Conservation (phyloP, 2,888 invertebrate species). For the Tinea trinotella region DNA sequence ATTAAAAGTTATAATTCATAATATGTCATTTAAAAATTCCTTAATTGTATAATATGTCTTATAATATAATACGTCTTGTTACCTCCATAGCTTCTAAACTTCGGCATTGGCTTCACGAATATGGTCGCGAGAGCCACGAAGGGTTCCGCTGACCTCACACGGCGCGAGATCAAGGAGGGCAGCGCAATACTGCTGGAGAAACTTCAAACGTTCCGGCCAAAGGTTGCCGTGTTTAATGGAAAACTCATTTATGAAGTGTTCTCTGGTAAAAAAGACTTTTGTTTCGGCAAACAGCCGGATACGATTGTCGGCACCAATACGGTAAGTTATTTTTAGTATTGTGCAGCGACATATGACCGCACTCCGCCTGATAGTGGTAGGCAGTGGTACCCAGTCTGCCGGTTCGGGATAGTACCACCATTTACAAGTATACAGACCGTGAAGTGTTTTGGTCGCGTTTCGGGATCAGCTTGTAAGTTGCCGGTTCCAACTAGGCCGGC, state of each 20-base stretch:
- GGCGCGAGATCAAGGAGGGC: conserved; percentile 95
- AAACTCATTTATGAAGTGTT: conserved; percentile 98
- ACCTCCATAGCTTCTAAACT: conserved; percentile 86
- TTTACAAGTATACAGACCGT: no score
- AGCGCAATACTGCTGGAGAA: conserved; percentile 91
- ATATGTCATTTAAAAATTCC: neutral
- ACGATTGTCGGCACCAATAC: conserved; percentile 94
- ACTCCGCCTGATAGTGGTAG: no score
- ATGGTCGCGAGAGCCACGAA: conserved; percentile 97
- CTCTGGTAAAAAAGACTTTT: conserved; percentile 97
- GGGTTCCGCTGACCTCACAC: conserved; percentile 94
- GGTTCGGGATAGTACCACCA: no score
- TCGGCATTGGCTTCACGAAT: conserved; percentile 98
- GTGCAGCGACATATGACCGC: no score
- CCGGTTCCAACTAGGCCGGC: no score
- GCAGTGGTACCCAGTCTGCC: no score
- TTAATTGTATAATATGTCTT: no score
- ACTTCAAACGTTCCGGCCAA: conserved; percentile 91
- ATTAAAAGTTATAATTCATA: no score
- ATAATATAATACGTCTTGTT: neutral
- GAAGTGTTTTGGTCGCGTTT: no score
- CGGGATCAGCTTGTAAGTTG: no score
- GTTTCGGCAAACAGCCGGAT: conserved; percentile 96
- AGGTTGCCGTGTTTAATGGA: conserved; percentile 98
- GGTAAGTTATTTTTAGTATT: no score